Conservation (phyloP, 2,797 vertebrate species). For the Enteromius anoplus region DNA sequence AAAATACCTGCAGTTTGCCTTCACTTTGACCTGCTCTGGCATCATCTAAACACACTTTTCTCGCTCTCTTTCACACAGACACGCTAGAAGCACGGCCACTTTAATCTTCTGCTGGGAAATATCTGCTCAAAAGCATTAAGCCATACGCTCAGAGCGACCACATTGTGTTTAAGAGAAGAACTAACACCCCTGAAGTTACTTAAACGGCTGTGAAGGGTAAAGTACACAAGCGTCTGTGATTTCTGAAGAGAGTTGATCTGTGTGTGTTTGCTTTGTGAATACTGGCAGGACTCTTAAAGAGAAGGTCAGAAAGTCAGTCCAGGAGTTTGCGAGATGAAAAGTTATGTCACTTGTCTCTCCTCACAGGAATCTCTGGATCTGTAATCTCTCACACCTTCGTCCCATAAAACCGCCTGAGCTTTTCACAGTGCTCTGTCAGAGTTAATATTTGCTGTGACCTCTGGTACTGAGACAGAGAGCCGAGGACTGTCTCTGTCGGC, state of each 20-base stretch:
- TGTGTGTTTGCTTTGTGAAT: constrained; percentile 76
- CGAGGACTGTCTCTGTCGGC: constrained; percentile 56
- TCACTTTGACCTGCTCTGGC: constrained; percentile 61
- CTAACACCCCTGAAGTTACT: constrained; percentile 13
- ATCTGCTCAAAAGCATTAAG: not conserved
- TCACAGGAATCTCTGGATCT: constrained; percentile 79
- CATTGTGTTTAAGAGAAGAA: constrained; percentile 30
- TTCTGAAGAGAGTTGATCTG: constrained; percentile 69
- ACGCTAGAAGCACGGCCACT: not conserved
- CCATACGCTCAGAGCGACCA: not conserved
- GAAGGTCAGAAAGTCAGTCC: constrained; percentile 78
- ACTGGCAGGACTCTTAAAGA: constrained; percentile 84
- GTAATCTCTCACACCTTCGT: constrained; percentile 80
- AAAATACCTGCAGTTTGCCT: constrained; percentile 69
- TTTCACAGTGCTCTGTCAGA: constrained; percentile 83
- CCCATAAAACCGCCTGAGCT: constrained; percentile 80
- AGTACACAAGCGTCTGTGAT: constrained; percentile 70
- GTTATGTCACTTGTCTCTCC: constrained; percentile 75
- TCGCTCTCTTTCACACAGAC: constrained; percentile 18
- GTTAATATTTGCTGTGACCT: constrained; percentile 85
- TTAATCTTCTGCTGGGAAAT: constrained; percentile 8
- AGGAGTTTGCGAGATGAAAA: constrained; percentile 76
- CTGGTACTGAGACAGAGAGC: constrained; percentile 65
- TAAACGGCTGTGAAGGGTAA: not conserved
- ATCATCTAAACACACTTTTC: constrained; percentile 33